Evolutionary conservation across 35 echinoderm and acorn worm genomes (phyloP), one percentile per base, ranked within the genome.

Genomic region (Apostichopus californicus): DNA sequence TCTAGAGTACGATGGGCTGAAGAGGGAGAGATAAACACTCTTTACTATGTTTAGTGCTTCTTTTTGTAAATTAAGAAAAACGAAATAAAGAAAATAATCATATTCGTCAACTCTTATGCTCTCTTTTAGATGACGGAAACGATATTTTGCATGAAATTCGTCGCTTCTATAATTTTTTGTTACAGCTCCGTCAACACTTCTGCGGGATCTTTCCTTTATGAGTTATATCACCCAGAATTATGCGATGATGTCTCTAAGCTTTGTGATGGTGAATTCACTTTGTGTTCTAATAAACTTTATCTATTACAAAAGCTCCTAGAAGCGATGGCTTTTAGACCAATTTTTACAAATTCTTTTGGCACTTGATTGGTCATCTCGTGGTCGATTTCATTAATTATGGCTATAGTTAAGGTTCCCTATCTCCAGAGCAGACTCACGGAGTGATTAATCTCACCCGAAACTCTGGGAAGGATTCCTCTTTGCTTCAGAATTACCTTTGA

Each of bases 281-380:
- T 91, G 55, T 91, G 89, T 20, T 78, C 46, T 26, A 23, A 8
- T 23, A 18, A 75, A 18, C 56, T 91, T 58, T 9, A 78, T 91
- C 20, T 8, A 18, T 53, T 79, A 52, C 57, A n/a, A 5, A 79
- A 79, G 28, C 89, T 52, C 89, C 89, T 9, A 72, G 89, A 20
- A 78, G 34, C 57, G 89, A 79, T 57, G 89, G 89, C 75, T 57
- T 91, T 22, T 57, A 53, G 5, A 52, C 54, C 23, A 79, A 59
- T 54, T 91, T 91, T 59, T 91, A 91, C n/a, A 68, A 87, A n/a
- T 26, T 1, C 17, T 87, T 87, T 66, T 57, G 85, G 85, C 55
- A 9, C 13, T 87, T 87, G 21, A 64, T 87, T 64, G 55, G 85
- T 6, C 55, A 57, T 5, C 17, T 64, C 6, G 56, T 87, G 3